Percentiles rank a stretch among this genome's conserved stretches.
phyloP scores from a whole-genome alignment of 2,113 vertebrate genomes.

The Oreamnos americanus region DNA sequence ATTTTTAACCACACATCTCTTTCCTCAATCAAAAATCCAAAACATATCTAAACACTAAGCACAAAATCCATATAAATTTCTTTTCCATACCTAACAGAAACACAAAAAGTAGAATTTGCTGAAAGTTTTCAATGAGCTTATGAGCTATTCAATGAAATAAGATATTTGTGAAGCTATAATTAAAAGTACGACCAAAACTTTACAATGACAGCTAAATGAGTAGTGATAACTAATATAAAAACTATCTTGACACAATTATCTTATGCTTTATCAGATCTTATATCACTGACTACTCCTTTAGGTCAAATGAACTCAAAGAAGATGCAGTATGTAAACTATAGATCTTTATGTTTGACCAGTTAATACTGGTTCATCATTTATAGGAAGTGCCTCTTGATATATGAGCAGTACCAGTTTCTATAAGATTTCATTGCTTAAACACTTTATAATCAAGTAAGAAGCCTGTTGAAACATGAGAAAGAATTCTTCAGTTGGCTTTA shows the following conservation, averaged over 20 bases:
- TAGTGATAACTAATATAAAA: background rate
- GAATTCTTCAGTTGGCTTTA: background rate
- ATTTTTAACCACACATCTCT: background rate
- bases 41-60: background rate
- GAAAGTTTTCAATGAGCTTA: background rate
- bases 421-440: constrained; percentile 66
- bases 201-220: background rate
- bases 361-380: background rate
- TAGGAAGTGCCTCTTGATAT: background rate
- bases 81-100: background rate
- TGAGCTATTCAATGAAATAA: background rate
- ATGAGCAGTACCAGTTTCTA: background rate
- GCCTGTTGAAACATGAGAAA: background rate
- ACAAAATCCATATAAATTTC: background rate
- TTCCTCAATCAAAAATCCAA: background rate
- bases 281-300: background rate
- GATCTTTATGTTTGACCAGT: background rate
- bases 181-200: background rate
- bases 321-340: background rate
- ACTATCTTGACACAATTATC: background rate
- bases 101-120: background rate
- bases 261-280: background rate
- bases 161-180: background rate
- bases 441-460: constrained; percentile 4
- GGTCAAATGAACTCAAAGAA: background rate